Evolutionary conservation across 2,113 vertebrate genomes (phyloP), one percentile per base, ranked within the genome.

Genomic region (mouse (Mus musculus)): DNA sequence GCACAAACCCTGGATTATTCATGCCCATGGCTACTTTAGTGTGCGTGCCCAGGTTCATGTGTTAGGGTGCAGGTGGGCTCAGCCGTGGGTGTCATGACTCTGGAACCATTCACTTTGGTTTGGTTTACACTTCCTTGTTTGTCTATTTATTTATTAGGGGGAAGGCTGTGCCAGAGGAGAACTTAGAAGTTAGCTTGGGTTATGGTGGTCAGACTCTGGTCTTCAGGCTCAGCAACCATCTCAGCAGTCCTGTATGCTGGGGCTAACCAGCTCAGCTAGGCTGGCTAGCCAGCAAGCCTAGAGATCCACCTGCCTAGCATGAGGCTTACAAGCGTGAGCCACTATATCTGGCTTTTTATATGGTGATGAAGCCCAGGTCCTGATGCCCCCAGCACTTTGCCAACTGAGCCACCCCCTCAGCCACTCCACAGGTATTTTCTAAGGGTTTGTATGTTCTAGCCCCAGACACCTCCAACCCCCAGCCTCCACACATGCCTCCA

Each of bases 1-100:
- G 77, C 49, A 91, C 63, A 97, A 91, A 94, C 49, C 28, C 95
- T 7, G 16, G 42, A 89, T 78, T 88, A 95, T n/a, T 84, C 61
- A 89, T 54, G 84, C 90, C 88, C 72, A 95, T 54, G 81, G 82
- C 77, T 91, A 81, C 17, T 88, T 85, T 46, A 63, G 81, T 30
- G 59, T 85, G 59, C 12, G 61, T 67, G 65, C 67, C 33, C 30
- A 5, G 13, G 59, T 46, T 30, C 82, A 26, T 46, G 39, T 30
- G 39, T 28, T 61, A 12, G 36, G 56, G 56, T 63, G n/a, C 56
- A 63, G 39, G 13, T 67, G 63, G 28, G 39, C 42, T 20, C 82
- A 67, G 30, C 26, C 59, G 46, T 10, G 26, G 28, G 28, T 65
- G 24, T 85, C 28, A 19, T 19, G 42, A 17, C 59, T 42, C 61